These are phyloP conservation scores for Catamblyrhynchus diadema DNA, from an alignment of 2,797 vertebrate genomes.

Conservation along the genomic window DNA sequence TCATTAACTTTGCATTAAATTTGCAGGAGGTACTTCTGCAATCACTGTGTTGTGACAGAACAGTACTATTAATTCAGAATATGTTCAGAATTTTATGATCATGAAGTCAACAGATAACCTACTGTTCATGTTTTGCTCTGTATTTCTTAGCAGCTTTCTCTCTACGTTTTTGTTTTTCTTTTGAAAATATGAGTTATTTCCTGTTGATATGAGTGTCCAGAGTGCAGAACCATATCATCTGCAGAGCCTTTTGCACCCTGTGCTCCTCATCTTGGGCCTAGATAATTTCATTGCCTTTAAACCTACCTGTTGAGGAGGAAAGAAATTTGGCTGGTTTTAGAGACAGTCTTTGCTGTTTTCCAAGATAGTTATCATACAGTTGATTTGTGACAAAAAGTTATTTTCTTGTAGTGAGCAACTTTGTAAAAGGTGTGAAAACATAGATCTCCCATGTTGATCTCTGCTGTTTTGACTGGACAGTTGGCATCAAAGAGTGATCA, in stretches of 20 bases:
- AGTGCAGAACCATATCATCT: not conserved
- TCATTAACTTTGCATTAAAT: not conserved
- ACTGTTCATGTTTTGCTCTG: not conserved
- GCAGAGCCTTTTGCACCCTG: not conserved
- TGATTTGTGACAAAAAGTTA: not conserved
- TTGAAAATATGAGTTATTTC: not conserved
- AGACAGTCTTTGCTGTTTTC: not conserved
- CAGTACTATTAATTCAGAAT: not conserved
- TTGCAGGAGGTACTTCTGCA: not conserved
- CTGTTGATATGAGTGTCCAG: not conserved
- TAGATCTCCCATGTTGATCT: not conserved
- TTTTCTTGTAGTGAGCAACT: not conserved
- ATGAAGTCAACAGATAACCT: not conserved
- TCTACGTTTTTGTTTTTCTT: not conserved
- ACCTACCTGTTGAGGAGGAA: not conserved
- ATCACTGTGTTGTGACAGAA: not conserved
- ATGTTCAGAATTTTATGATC: not conserved
- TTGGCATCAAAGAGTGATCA: not conserved
- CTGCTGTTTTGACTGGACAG: not conserved
- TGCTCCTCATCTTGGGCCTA: not conserved
- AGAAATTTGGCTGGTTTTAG: not conserved
- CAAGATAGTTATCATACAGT: not conserved
- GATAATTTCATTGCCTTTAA: not conserved
- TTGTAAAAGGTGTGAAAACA: not conserved
- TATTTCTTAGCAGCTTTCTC: not conserved